Base-by-base conservation (phyloP, 2,888 invertebrate genomes). In the Lepidocyrtinus sp. region DNA sequence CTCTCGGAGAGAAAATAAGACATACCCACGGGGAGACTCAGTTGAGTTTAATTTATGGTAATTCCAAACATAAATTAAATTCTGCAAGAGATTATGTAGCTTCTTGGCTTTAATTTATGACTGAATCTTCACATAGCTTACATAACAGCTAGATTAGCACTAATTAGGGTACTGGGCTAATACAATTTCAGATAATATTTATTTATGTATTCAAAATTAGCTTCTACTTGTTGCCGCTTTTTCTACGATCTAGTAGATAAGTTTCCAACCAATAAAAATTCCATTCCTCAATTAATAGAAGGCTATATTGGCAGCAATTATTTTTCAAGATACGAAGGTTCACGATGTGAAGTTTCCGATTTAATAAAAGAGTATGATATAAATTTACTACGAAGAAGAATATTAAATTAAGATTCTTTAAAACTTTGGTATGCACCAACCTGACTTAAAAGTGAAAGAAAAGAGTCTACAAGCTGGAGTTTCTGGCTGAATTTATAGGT, bases 91-190 rank as follows among this genome's bases (percentile, higher is more conserved):
- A 7, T n/a, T n/a, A 15, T 15, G 55, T 61, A 9, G 61, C 61
- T 61, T 61, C 61, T 21, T 12, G 61, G 61, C 19, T 17, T 61
- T 61, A 61, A 61, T 61, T 61, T 61, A 17, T 61, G 21, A 22
- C 17, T 19, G 3, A 61, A 61, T n/a, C 9, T 17, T 17, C 61
- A 19, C 61, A 61, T 17, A 17, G 21, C 1, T 61, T 61, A 19
- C 61, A 15, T 1, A 61, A 17, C 5, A 61, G 19, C 61, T n/a
- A 17, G 19, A 61, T 61, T 61, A 19, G 17, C 21, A 17, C 19
- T 61, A 17, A 12, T 21, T 12, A 21, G 12, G 19, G 1, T 19
- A 21, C 21, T 17, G 2, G 61, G 1, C 3, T 5, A 15, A 55
- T 55, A 12, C 17, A n/a, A 15, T n/a, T 55, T 2, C 15, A 2